Evolutionary conservation across 2,113 vertebrate genomes (phyloP).

Genomic region (Xiphophorus maculatus): DNA sequence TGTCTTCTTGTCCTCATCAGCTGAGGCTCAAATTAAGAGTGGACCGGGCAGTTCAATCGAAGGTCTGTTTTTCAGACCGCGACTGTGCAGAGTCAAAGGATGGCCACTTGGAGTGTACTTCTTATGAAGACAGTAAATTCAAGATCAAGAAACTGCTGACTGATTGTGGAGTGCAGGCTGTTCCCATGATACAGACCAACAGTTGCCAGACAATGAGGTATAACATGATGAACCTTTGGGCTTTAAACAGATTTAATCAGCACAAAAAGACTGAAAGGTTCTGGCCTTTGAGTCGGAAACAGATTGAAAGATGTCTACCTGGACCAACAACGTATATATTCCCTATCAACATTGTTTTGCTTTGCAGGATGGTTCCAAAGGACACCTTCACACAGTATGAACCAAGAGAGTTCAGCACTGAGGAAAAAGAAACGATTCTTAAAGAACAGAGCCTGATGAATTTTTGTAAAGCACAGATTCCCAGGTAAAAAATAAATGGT

Average conservation of each 20-base stretch:
- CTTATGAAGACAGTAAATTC: slow-evolving; percentile 87
- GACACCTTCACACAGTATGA: slow-evolving; percentile 84
- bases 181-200: slow-evolving; percentile 70
- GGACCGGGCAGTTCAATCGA: slow-evolving; percentile 77
- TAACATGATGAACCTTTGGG: slow-evolving; percentile 5
- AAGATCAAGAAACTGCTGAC: slow-evolving; percentile 83
- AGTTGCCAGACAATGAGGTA: slow-evolving; percentile 89
- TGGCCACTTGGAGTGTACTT: slow-evolving; percentile 76
- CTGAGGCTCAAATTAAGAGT: slow-evolving; percentile 81
- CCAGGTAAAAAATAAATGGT: slow-evolving; percentile 75
- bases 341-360: background rate
- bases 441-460: slow-evolving; percentile 76
- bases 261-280: background rate
- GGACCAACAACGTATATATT: background rate
- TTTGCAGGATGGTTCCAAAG: slow-evolving; percentile 82
- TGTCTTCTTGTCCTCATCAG: slow-evolving; percentile 66
- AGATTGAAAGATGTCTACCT: background rate
- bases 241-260: slow-evolving; percentile 17
- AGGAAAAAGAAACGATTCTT: slow-evolving; percentile 77
- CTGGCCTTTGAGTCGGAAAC: background rate
- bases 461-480: slow-evolving; percentile 77
- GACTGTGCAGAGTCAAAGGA: slow-evolving; percentile 62
- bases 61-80: slow-evolving; percentile 79
- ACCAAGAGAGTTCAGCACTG: slow-evolving; percentile 79
- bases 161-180: slow-evolving; percentile 78